phyloP scores from a whole-genome alignment of 1,140 invertebrate genomes.

The Neelides sp. region DNA sequence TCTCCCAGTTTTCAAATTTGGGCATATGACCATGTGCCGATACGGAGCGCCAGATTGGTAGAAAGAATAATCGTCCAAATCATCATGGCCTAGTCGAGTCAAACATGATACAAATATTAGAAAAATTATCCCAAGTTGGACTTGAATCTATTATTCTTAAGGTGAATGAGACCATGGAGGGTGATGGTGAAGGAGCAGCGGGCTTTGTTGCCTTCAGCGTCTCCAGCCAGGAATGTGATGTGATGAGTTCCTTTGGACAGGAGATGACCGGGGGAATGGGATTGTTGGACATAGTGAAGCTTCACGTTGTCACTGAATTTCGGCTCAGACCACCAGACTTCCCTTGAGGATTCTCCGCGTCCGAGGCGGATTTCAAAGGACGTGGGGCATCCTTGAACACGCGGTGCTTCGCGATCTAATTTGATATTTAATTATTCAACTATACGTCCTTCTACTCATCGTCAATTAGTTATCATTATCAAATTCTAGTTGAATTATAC shows the following conservation, averaged over 20 bases:
- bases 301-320: constrained; percentile 49
- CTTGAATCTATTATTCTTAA: too few species aligned
- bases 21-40: constrained; percentile 29
- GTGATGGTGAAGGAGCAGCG: constrained; percentile 50
- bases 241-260: constrained; percentile 47
- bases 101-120: too few species aligned
- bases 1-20: constrained; percentile 29
- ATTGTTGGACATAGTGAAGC: constrained; percentile 29
- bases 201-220: constrained; percentile 46
- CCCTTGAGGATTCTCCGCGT: constrained; percentile 41
- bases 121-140: too few species aligned
- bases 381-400: constrained; percentile 46
- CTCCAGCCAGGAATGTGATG: constrained; percentile 49
- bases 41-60: constrained; percentile 12
- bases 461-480: constrained; percentile 23
- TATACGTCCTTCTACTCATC: constrained; percentile 4
- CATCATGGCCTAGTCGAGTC: constrained; percentile 26
- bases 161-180: constrained; percentile 43
- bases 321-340: constrained; percentile 55
- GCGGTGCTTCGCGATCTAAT: constrained; percentile 46
- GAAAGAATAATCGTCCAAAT: constrained; percentile 30
- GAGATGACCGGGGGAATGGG: constrained; percentile 40
- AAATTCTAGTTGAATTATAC: constrained; percentile 34
- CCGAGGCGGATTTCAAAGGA: constrained; percentile 47
- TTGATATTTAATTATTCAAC: constrained; percentile 25